Evolutionary conservation across 2,797 vertebrate species (phyloP).

Genomic region (Periophthalmus magnuspinnatus): DNA sequence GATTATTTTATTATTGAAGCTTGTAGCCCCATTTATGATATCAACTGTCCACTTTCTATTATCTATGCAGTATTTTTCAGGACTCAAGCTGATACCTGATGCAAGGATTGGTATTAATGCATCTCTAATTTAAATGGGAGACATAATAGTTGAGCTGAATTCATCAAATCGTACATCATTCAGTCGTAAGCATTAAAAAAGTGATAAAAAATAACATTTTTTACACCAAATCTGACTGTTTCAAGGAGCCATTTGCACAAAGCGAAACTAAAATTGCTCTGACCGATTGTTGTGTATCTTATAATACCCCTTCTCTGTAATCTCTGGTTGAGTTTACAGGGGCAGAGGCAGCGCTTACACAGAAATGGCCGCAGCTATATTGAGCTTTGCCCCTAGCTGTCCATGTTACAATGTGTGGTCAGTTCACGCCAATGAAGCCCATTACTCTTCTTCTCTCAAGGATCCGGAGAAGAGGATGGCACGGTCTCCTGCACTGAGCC

Average conservation of each 20-base stretch:
- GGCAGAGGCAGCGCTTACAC: constrained; percentile 51
- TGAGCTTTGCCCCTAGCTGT: constrained; percentile 64
- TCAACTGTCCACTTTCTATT: too few relatives aligned
- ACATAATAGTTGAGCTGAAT: too few relatives aligned
- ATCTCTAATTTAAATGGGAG: too few relatives aligned
- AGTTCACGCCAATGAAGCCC: constrained; percentile 59
- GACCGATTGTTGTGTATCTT: constrained; percentile 44
- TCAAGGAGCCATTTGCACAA: background rate
- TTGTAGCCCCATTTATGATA: too few relatives aligned
- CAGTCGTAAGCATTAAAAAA: too few relatives aligned
- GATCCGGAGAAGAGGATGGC: constrained; percentile 35
- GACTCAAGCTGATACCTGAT: background rate
- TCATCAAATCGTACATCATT: too few relatives aligned
- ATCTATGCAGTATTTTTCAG: background rate
- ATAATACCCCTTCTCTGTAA: constrained; percentile 36
- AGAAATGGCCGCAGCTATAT: constrained; percentile 61
- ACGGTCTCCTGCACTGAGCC: constrained; percentile 36
- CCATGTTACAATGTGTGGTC: constrained; percentile 63
- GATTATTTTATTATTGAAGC: background rate
- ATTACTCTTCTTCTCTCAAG: constrained; percentile 58
- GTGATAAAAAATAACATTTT: too few relatives aligned
- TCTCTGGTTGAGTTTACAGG: constrained; percentile 35
- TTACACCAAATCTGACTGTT: background rate
- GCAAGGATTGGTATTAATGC: too few relatives aligned
- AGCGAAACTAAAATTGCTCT: constrained; percentile 27